phyloP scores from a whole-genome alignment of 2,113 vertebrate species.

The Tetraodon nigroviridis region DNA sequence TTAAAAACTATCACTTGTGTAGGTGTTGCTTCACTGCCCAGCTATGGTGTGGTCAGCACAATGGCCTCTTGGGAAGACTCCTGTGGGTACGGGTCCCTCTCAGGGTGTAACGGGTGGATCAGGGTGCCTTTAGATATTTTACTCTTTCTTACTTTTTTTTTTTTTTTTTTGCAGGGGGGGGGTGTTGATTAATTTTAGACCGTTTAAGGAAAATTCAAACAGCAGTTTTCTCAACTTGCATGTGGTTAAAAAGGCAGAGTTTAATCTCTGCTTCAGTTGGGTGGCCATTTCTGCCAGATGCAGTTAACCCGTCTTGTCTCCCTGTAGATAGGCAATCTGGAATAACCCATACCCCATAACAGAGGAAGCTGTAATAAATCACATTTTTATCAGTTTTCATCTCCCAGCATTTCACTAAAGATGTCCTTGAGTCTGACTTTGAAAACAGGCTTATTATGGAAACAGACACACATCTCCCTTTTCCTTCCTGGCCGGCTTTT shows the following conservation, averaged over 20 bases:
- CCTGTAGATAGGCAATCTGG: slow-evolving; percentile 31
- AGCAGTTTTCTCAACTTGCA: slow-evolving; percentile 4
- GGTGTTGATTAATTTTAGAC: too few relatives aligned
- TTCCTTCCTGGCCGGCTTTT: slow-evolving; percentile 60
- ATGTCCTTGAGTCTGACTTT: slow-evolving; percentile 71
- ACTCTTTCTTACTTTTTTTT: too few relatives aligned
- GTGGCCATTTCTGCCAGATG: slow-evolving; percentile 34
- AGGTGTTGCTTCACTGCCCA: neutral
- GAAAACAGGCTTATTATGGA: slow-evolving; percentile 59
- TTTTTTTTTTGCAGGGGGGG: too few relatives aligned
- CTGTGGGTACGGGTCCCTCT: too few relatives aligned
- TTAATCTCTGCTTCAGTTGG: slow-evolving; percentile 16
- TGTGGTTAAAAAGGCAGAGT: slow-evolving; percentile 5
- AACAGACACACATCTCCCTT: slow-evolving; percentile 37
- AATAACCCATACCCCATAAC: slow-evolving; percentile 32
- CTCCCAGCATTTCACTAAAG: slow-evolving; percentile 41
- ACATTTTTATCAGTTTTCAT: slow-evolving; percentile 43
- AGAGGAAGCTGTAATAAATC: slow-evolving; percentile 57
- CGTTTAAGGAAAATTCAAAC: slow-evolving; percentile 12
- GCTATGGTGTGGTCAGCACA: neutral
- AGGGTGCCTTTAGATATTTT: too few relatives aligned
- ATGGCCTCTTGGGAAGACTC: too few relatives aligned
- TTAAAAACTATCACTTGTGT: neutral
- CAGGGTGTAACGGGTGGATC: too few relatives aligned
- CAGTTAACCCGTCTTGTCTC: slow-evolving; percentile 16